These are phyloP conservation scores for Momotus momota DNA, from an alignment of 2,797 vertebrate genomes.

Conservation along the genomic window DNA sequence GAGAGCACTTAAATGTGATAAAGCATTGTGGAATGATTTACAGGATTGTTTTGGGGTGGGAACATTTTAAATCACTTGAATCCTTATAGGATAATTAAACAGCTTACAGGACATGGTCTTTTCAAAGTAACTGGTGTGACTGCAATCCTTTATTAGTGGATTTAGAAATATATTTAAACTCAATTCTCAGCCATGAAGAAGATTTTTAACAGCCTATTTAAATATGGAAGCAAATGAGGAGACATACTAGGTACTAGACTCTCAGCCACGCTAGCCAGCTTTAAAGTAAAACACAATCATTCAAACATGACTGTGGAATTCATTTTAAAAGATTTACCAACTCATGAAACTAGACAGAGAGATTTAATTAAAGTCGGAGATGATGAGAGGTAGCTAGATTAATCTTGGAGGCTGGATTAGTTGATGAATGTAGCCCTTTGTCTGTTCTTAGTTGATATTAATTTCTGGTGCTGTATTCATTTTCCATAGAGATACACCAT, in stretches of 20 bases:
- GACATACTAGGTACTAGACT: neutral
- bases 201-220: neutral
- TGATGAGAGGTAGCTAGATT: constrained; percentile 28
- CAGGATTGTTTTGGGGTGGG: neutral
- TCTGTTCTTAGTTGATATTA: constrained; percentile 24
- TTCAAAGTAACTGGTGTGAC: neutral
- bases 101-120: neutral
- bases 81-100: constrained; percentile 27
- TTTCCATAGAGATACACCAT: neutral
- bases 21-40: constrained; percentile 37
- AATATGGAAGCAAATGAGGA: neutral
- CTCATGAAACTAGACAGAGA: constrained; percentile 10
- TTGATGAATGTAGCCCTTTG: constrained; percentile 28
- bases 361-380: constrained; percentile 51
- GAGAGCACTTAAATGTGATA: constrained; percentile 2
- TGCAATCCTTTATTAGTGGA: neutral
- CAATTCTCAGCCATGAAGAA: neutral
- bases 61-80: constrained; percentile 2
- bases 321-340: constrained; percentile 44
- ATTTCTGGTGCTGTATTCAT: constrained; percentile 10
- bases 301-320: neutral
- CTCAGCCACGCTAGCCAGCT: neutral
- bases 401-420: constrained; percentile 24
- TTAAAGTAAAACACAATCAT: neutral
- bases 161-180: constrained; percentile 11